Base-by-base conservation (phyloP, 2,113 vertebrate species). In the Etheostoma cragini region DNA sequence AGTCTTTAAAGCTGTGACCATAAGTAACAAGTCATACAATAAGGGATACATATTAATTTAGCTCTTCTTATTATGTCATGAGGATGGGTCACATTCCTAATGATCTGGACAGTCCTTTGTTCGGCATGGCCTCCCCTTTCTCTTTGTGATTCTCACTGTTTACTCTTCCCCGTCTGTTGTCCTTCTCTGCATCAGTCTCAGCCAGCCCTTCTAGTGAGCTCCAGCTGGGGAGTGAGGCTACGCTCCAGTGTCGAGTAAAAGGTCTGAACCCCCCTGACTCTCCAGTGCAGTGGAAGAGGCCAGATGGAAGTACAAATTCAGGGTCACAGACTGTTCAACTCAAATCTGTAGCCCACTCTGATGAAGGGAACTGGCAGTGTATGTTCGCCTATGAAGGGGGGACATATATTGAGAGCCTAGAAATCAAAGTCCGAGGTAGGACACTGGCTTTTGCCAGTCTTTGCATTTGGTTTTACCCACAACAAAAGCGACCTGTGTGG, bases 281-380 rank as follows among this genome's bases (percentile, higher is more conserved):
- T 0, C 0, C 0, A 4, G 80, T 89, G 47, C 0, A 57, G n/a
- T 95, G 93, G 93, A 4, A 0, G 8, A n/a, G 2, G 3, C 90
- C 91, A 3, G 52, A 24, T 22, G 75, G 60, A 6, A 0, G 0
- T 1, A 0, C 0, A 10, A 0, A 16, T 0, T 0, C 1, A 0
- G 42, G 1, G 5, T 3, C 19, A 7, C 0, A 1, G 0, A 54
- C 1, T 7, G 46, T 47, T 33, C 1, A 57, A 0, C 71, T 94
- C 10, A 15, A 38, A 0, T 0, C 22, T 8, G 84, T 93, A 17
- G 6, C 7, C 13, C 0, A 0, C 3, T 38, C 49, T n/a, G n/a
- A 95, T 8, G 2, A 0, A 1, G 94, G 94, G n/a, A 58, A 0
- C 2, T 94, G 94, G 93, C 0, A 0, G 1, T 94, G 92, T 53